Evolutionary conservation across 2,797 vertebrate genomes (phyloP).

Genomic region (Menidia menidia): DNA sequence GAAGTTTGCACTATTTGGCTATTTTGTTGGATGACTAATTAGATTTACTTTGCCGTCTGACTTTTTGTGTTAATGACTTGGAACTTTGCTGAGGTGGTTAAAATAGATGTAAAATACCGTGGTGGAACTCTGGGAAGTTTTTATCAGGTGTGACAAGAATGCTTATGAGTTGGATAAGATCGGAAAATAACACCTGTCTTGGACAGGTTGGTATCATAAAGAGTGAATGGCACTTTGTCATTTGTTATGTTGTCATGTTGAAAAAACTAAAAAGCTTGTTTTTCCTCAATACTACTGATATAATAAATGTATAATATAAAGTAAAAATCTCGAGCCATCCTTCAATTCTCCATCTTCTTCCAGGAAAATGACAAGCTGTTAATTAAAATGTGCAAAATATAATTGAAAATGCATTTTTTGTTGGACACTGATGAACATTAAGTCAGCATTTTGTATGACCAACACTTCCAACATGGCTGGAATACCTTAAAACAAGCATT

Average conservation of each 20-base stretch:
- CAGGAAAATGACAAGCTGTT: too few species aligned
- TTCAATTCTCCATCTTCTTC: neutral
- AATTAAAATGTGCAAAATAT: too few species aligned
- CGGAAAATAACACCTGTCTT: conserved; percentile 34
- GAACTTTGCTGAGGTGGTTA: conserved; percentile 20
- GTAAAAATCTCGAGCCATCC: neutral
- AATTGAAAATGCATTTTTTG: too few species aligned
- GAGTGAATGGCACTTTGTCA: too few species aligned
- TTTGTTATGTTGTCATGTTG: too few species aligned
- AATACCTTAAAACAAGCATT: too few species aligned
- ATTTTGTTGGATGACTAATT: conserved; percentile 39
- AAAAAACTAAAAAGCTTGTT: too few species aligned
- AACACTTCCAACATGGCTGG: too few species aligned
- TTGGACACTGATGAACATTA: too few species aligned
- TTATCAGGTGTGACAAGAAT: conserved; percentile 37
- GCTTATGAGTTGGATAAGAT: conserved; percentile 32
- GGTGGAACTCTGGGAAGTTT: conserved; percentile 32
- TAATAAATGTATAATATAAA: too few species aligned
- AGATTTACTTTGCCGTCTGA: conserved; percentile 12
- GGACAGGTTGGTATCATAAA: conserved; percentile 4
- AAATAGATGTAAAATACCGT: conserved; percentile 22
- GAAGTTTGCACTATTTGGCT: conserved; percentile 36
- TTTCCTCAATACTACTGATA: too few species aligned
- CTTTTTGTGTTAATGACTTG: conserved; percentile 36
- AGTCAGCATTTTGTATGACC: too few species aligned